phyloP scores from a whole-genome alignment of 1,140 invertebrate genomes.

The Pogonus chalceus region DNA sequence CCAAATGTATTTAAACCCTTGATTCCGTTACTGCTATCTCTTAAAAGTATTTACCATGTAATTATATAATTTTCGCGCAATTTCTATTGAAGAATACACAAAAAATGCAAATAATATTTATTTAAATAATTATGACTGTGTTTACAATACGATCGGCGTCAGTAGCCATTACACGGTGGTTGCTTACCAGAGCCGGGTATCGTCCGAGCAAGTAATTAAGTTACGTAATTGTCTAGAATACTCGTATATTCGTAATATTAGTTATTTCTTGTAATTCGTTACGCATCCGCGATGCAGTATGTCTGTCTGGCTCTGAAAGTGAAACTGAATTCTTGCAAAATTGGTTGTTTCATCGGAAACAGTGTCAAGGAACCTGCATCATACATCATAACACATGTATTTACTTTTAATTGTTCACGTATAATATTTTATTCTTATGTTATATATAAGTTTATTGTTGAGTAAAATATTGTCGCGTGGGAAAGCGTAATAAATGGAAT shows the following conservation, averaged over 20 bases:
- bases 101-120: too few relatives aligned
- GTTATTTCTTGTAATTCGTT: background rate
- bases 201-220: background rate
- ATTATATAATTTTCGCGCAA: too few relatives aligned
- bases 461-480: too few relatives aligned
- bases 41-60: too few relatives aligned
- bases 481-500: too few relatives aligned
- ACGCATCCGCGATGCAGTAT: background rate
- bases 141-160: too few relatives aligned
- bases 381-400: background rate
- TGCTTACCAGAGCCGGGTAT: background rate
- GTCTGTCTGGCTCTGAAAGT: constrained; percentile 2
- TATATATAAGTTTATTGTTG: background rate
- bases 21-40: too few relatives aligned
- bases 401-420: background rate
- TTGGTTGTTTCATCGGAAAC: background rate
- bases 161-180: too few relatives aligned
- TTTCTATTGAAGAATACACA: too few relatives aligned
- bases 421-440: background rate
- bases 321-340: constrained; percentile 6
- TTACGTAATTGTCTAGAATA: background rate
- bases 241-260: background rate
- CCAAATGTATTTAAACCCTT: too few relatives aligned
- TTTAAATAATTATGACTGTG: too few relatives aligned
- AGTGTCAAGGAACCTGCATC: background rate